These are phyloP conservation scores for Lepus europaeus DNA, from an alignment of 2,113 vertebrate genomes.

Conservation along the genomic window DNA sequence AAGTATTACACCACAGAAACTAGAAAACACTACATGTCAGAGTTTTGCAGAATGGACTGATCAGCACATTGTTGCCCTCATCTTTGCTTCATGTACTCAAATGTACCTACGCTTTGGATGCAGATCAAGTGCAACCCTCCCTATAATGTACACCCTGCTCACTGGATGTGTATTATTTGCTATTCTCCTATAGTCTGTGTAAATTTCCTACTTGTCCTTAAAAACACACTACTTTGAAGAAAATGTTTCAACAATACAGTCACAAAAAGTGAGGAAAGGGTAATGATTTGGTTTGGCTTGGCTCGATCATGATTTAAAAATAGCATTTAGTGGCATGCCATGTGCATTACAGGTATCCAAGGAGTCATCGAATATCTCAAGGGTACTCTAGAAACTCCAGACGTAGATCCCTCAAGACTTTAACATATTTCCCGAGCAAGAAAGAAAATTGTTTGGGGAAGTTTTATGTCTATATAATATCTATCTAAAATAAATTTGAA, in stretches of 20 bases:
- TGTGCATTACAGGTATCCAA: background rate
- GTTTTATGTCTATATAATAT: background rate
- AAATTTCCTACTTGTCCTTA: background rate
- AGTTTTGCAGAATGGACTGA: background rate
- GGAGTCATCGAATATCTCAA: background rate
- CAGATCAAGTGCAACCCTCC: background rate
- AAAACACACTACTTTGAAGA: background rate
- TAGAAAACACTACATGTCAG: background rate
- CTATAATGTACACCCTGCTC: background rate
- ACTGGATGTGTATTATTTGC: background rate
- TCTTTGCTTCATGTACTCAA: background rate
- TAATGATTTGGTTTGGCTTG: background rate
- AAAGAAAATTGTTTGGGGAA: background rate
- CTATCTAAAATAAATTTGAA: constrained; percentile 24
- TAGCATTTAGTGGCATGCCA: background rate
- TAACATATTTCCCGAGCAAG: background rate
- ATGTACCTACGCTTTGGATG: background rate
- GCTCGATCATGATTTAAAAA: background rate
- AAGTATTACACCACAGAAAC: background rate
- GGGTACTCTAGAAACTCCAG: background rate
- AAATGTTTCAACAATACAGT: background rate
- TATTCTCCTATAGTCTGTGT: background rate
- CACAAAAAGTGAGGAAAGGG: background rate
- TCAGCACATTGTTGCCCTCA: background rate
- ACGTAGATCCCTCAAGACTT: background rate